Evolutionary conservation across 2,113 vertebrate species (phyloP).

Genomic region (Melanostigma gelatinosum): DNA sequence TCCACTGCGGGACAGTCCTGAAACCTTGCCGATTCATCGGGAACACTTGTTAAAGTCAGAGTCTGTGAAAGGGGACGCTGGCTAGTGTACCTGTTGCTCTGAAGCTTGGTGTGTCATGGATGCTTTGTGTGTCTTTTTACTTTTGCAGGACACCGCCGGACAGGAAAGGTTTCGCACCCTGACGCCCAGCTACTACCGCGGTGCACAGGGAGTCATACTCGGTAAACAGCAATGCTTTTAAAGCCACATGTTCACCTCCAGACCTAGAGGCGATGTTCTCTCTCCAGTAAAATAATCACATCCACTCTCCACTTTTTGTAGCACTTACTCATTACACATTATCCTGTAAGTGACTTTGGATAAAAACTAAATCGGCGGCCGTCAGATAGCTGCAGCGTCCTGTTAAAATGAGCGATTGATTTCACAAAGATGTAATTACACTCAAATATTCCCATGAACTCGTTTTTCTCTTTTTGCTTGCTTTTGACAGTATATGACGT

Average conservation of each 20-base stretch:
- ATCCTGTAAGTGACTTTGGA: neutral
- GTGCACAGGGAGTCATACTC: conserved; percentile 96
- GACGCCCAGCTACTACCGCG: conserved; percentile 98
- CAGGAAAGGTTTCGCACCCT: conserved; percentile 96
- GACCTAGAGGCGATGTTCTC: neutral
- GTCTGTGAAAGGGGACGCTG: neutral
- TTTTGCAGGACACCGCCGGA: conserved; percentile 93
- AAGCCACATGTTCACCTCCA: neutral
- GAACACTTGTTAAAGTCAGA: neutral
- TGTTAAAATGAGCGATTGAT: neutral
- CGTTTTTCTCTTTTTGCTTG: conserved; percentile 1
- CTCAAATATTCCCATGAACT: neutral
- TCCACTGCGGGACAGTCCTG: conserved; percentile 4
- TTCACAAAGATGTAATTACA: neutral
- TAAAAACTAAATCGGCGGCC: neutral
- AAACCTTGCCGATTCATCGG: neutral
- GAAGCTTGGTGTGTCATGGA: conserved; percentile 3
- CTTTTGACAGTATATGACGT: conserved; percentile 93
- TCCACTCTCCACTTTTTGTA: neutral
- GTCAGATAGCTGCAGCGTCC: neutral
- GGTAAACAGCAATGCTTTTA: conserved; percentile 80
- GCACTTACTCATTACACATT: neutral
- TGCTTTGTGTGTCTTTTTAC: conserved; percentile 10
- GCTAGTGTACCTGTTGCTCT: neutral
- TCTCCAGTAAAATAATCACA: neutral